Conservation (phyloP, 2,797 vertebrate genomes). For the Denticeps clupeoides region DNA sequence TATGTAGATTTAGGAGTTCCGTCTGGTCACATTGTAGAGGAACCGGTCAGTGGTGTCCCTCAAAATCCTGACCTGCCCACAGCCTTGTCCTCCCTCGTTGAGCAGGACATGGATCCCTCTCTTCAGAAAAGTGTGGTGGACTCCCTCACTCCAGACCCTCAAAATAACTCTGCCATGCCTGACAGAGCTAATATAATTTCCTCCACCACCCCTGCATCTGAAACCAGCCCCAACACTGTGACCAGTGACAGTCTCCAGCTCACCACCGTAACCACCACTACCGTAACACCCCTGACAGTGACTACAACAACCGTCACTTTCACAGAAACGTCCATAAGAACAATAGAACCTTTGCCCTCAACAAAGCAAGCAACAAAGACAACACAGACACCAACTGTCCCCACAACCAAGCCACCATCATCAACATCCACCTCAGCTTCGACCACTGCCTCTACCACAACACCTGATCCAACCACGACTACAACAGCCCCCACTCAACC, state of each 20-base stretch:
- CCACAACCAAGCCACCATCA: conserved; percentile 23
- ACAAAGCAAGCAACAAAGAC: conserved; percentile 8
- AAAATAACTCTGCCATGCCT: conserved; percentile 42
- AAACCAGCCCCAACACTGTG: conserved; percentile 43
- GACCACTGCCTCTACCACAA: conserved; percentile 40
- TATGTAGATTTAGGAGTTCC: too few relatives aligned
- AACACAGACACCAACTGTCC: conserved; percentile 29
- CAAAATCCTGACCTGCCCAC: conserved; percentile 53
- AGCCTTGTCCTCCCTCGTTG: conserved; percentile 61
- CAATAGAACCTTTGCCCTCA: too few relatives aligned
- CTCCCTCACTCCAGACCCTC: conserved; percentile 46
- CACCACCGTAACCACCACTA: conserved; percentile 43
- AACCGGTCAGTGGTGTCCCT: conserved; percentile 56
- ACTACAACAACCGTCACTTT: conserved; percentile 24
- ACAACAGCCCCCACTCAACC: conserved; percentile 18
- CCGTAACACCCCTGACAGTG: conserved; percentile 37
- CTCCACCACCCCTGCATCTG: conserved; percentile 10
- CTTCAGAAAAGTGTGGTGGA: conserved; percentile 58
- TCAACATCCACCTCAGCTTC: conserved; percentile 42
- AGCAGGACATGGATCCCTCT: conserved; percentile 60
- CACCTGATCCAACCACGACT: conserved; percentile 9
- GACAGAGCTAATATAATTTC: conserved; percentile 32
- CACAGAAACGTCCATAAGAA: background rate
- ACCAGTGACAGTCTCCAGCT: conserved; percentile 40
- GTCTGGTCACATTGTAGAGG: too few relatives aligned